phyloP scores from a whole-genome alignment of 2,888 invertebrate species.

The Agrypnus murinus region DNA sequence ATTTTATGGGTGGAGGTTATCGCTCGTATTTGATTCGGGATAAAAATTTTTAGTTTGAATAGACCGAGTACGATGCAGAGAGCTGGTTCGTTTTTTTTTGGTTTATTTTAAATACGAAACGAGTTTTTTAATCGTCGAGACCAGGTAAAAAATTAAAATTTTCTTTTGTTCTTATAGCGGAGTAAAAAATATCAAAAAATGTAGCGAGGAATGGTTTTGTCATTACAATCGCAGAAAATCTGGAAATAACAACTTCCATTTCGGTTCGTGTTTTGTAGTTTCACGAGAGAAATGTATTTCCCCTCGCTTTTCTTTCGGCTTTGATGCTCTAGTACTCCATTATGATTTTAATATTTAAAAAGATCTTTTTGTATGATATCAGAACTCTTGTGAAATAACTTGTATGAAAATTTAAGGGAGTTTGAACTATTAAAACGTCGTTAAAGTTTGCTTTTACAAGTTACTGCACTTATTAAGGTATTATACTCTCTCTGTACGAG shows the following conservation, averaged over 20 bases:
- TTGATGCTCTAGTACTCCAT: conserved; percentile 34
- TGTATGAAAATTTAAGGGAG: conserved; percentile 35
- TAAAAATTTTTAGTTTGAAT: conserved; percentile 34
- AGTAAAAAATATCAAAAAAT: neutral
- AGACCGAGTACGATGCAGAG: conserved; percentile 9
- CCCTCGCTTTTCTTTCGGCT: conserved; percentile 27
- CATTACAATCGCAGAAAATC: conserved; percentile 4
- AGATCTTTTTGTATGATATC: conserved; percentile 38
- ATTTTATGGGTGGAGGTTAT: conserved; percentile 39
- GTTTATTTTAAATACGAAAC: neutral
- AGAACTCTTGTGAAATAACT: conserved; percentile 31
- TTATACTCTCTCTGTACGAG: conserved; percentile 38
- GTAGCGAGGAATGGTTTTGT: neutral
- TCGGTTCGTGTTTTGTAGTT: conserved; percentile 19
- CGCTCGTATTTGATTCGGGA: conserved; percentile 34
- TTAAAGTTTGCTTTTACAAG: conserved; percentile 48
- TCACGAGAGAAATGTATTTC: conserved; percentile 30
- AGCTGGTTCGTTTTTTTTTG: neutral
- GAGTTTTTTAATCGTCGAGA: neutral
- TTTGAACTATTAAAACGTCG: conserved; percentile 44
- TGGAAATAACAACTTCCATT: neutral
- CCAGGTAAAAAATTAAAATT: conserved; percentile 14
- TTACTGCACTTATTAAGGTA: conserved; percentile 49
- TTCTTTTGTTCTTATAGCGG: neutral
- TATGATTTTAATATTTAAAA: conserved; percentile 41